Evolutionary conservation across 2,797 vertebrate species (phyloP).

Genomic region (Dendrocincla fuliginosa): DNA sequence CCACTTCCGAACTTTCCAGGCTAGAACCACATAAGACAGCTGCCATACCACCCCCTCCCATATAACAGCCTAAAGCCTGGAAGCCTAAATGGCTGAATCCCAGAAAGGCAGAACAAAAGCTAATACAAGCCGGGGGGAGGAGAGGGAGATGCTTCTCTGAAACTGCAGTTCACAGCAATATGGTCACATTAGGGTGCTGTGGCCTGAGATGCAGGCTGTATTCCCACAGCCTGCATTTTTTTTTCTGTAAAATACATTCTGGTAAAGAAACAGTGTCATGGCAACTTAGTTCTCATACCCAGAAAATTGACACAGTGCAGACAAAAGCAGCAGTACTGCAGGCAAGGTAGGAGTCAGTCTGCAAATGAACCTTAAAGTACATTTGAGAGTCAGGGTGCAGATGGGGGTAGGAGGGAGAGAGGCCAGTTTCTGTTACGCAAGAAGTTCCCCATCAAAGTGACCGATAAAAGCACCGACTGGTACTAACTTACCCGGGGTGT

Average conservation of each 20-base stretch:
- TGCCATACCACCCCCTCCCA: neutral
- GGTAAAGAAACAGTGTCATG: neutral
- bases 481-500: neutral
- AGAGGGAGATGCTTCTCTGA: neutral
- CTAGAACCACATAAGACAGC: conserved; percentile 4
- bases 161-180: neutral
- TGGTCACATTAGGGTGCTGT: neutral
- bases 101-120: conserved; percentile 27
- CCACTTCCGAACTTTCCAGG: conserved; percentile 49
- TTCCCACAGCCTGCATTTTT: neutral
- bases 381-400: neutral
- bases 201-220: neutral
- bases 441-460: neutral
- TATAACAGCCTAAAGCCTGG: neutral
- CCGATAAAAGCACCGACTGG: neutral
- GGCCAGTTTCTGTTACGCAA: neutral
- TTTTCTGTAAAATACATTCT: neutral
- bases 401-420: neutral
- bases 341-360: neutral
- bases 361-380: neutral
- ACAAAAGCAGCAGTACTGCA: neutral
- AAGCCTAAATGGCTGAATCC: neutral
- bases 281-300: neutral
- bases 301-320: neutral
- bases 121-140: neutral